Conservation (phyloP, 2,888 invertebrate genomes). For the Lacanobia wlatinum region DNA sequence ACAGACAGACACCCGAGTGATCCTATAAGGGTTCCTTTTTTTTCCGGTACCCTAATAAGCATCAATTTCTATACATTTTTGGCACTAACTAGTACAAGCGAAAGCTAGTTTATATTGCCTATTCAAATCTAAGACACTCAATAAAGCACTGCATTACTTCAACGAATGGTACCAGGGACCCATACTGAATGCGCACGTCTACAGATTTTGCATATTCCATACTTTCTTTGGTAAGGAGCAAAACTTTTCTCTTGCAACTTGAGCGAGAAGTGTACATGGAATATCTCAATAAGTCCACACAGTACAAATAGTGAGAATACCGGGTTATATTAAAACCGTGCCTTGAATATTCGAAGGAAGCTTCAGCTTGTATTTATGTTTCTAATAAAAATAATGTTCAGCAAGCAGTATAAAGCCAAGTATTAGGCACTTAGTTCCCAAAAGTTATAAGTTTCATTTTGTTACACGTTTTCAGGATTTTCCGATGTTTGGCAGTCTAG, state of each 20-base stretch:
- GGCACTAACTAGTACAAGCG: no score
- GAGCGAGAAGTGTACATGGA: constrained; percentile 39
- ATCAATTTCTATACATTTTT: no score
- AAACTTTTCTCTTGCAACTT: constrained; percentile 57
- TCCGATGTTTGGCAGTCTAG: neutral
- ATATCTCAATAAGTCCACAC: constrained; percentile 64
- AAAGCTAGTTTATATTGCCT: no score
- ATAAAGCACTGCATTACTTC: constrained; percentile 13
- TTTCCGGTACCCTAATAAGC: no score
- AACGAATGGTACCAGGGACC: constrained; percentile 30
- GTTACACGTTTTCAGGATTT: constrained; percentile 8
- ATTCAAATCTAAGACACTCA: neutral
- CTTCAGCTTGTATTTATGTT: constrained; percentile 33
- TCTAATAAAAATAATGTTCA: constrained; percentile 44
- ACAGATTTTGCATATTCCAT: constrained; percentile 56
- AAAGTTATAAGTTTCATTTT: neutral
- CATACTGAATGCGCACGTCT: constrained; percentile 42
- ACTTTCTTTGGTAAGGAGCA: constrained; percentile 25
- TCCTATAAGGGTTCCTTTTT: no score
- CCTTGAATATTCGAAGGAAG: constrained; percentile 62
- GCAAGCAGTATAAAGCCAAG: neutral
- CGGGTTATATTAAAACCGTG: constrained; percentile 73
- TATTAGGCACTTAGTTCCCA: neutral
- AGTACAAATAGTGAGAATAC: constrained; percentile 60
- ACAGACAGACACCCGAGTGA: no score